phyloP scores from a whole-genome alignment of 2,113 vertebrate species.

The Lynx canadensis region DNA sequence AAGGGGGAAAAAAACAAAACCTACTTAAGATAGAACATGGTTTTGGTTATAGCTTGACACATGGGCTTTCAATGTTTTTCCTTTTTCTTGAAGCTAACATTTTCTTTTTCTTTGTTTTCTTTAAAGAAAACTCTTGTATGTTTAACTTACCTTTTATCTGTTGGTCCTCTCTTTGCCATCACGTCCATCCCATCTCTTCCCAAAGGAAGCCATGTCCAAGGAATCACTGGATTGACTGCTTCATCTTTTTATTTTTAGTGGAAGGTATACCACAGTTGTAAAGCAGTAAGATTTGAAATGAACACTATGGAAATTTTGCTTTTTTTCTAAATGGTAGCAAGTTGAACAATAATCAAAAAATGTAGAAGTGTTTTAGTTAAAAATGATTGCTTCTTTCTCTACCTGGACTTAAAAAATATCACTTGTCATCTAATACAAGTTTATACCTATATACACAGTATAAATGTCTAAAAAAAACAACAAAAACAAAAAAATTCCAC shows the following conservation, averaged over 20 bases:
- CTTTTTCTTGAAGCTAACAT: slow-evolving; percentile 63
- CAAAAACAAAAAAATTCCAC: slow-evolving; percentile 43
- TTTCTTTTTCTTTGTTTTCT: slow-evolving; percentile 60
- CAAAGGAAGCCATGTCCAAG: slow-evolving; percentile 86
- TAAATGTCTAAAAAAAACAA: slow-evolving; percentile 42
- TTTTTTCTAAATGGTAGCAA: slow-evolving; percentile 76
- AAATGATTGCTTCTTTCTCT: slow-evolving; percentile 77
- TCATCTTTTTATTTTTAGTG: slow-evolving; percentile 74
- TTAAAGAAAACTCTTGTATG: slow-evolving; percentile 69
- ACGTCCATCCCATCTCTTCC: slow-evolving; percentile 71
- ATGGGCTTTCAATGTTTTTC: slow-evolving; percentile 88
- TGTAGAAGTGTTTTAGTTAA: slow-evolving; percentile 78
- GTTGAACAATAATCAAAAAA: slow-evolving; percentile 80
- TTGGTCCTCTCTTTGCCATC: slow-evolving; percentile 69
- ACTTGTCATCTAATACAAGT: slow-evolving; percentile 46
- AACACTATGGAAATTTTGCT: slow-evolving; percentile 79
- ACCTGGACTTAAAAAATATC: slow-evolving; percentile 67
- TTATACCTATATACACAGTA: slow-evolving; percentile 58
- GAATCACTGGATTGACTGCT: slow-evolving; percentile 80
- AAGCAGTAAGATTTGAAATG: slow-evolving; percentile 87
- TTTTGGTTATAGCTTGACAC: slow-evolving; percentile 90
- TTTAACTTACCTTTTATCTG: slow-evolving; percentile 85
- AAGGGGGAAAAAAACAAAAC: slow-evolving; percentile 81
- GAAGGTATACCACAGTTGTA: slow-evolving; percentile 81
- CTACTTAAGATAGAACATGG: slow-evolving; percentile 87